Evolutionary conservation across 2,797 vertebrate species (phyloP).

Genomic region (Poecilia picta): DNA sequence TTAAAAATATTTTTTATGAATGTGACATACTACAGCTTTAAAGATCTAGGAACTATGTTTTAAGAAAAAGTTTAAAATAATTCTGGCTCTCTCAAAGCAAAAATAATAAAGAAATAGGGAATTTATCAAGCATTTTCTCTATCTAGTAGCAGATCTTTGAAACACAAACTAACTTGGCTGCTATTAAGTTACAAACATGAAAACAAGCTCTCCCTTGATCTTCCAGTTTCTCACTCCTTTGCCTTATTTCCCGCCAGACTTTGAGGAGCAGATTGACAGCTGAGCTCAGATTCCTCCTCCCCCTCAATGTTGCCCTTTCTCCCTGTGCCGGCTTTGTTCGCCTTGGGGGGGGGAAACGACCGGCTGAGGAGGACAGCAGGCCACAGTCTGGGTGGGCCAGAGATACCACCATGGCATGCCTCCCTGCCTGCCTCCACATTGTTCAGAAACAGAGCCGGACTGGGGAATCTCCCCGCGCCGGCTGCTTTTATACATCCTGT

Average conservation of each 20-base stretch:
- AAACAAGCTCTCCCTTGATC: constrained; percentile 25
- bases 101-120: neutral
- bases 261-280: constrained; percentile 74
- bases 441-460: constrained; percentile 48
- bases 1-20: too few species aligned
- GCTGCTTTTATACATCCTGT: constrained; percentile 61
- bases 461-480: constrained; percentile 42
- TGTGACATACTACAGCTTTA: too few species aligned
- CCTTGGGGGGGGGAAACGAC: constrained; percentile 53
- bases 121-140: neutral
- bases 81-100: neutral
- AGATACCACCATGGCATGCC: constrained; percentile 54
- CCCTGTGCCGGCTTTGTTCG: constrained; percentile 75
- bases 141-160: neutral
- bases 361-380: constrained; percentile 75
- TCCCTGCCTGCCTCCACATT: constrained; percentile 57
- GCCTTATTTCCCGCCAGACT: constrained; percentile 61
- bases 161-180: neutral
- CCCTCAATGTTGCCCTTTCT: constrained; percentile 33
- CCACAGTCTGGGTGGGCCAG: constrained; percentile 82
- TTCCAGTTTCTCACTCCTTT: constrained; percentile 36
- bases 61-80: too few species aligned
- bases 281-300: constrained; percentile 61
- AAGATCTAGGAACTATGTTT: too few species aligned
- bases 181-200: constrained; percentile 21